phyloP scores from a whole-genome alignment of 2,797 vertebrate species.

The Rhabdomys pumilio region DNA sequence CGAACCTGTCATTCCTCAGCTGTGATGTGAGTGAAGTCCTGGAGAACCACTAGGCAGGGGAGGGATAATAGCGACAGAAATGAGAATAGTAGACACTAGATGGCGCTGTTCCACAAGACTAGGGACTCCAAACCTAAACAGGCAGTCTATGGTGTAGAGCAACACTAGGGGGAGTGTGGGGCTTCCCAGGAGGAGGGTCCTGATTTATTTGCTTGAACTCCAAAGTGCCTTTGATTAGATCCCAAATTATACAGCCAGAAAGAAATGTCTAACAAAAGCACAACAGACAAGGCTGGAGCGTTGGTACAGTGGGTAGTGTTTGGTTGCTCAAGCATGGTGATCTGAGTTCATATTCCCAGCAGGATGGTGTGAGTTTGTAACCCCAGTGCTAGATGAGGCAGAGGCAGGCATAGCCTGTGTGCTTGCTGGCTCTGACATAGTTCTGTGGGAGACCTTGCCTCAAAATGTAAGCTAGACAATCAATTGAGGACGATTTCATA shows the following conservation, averaged over 20 bases:
- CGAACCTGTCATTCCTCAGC: background rate
- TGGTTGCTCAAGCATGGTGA: background rate
- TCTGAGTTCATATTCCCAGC: background rate
- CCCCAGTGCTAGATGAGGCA: background rate
- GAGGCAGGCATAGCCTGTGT: background rate
- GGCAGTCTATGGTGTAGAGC: background rate
- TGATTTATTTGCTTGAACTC: background rate
- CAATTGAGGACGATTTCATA: background rate
- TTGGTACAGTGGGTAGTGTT: background rate
- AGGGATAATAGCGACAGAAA: accelerated
- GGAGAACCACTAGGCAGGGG: accelerated
- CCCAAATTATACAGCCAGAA: background rate
- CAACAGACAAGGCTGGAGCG: background rate
- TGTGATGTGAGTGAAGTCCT: conserved; percentile 59
- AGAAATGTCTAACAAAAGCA: background rate
- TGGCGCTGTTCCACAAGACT: conserved; percentile 55
- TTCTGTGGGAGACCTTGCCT: background rate
- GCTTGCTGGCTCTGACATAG: background rate
- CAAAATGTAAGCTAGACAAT: background rate
- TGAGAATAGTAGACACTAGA: conserved; percentile 40
- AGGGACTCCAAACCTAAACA: background rate
- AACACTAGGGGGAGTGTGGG: background rate
- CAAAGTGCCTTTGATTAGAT: background rate
- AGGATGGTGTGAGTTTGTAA: background rate
- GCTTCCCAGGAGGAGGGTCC: background rate